phyloP scores from a whole-genome alignment of 2,113 vertebrate species.

The Menura novaehollandiae region DNA sequence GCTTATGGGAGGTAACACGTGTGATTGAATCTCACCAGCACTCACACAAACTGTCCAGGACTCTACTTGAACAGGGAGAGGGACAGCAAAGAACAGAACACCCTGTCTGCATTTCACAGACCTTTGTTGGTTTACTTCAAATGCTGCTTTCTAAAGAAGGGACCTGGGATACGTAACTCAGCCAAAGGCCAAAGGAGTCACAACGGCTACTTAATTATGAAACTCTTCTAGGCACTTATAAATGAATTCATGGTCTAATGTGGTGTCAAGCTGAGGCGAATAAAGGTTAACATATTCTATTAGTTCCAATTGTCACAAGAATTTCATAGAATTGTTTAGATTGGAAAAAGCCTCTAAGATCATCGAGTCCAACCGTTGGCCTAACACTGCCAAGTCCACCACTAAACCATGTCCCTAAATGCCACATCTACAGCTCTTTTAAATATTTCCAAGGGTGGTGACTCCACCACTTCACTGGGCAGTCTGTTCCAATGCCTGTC shows the following conservation, averaged over 20 bases:
- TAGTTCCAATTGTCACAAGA: conserved; percentile 77
- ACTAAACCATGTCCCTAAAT: not conserved
- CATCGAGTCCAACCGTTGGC: not conserved
- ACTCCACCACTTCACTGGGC: not conserved
- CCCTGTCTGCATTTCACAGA: not conserved
- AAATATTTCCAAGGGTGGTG: not conserved
- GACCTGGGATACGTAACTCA: not conserved
- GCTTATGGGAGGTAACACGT: not conserved
- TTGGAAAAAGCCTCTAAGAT: not conserved
- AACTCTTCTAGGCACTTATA: conserved; percentile 63
- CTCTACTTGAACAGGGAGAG: not conserved
- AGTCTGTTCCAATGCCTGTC: not conserved
- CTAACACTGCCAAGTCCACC: not conserved
- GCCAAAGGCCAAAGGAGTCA: conserved; percentile 47
- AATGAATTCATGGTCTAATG: conserved; percentile 71
- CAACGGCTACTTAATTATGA: conserved; percentile 69
- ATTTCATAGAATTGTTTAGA: conserved; percentile 42
- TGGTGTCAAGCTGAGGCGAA: conserved; percentile 65
- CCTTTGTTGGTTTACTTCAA: conserved; percentile 2
- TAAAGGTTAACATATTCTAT: conserved; percentile 81
- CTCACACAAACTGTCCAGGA: not conserved
- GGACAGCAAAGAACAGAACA: not conserved
- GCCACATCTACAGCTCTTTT: not conserved
- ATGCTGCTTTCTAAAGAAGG: conserved; percentile 31
- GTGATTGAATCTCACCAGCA: not conserved